Evolutionary conservation across 2,797 vertebrate genomes (phyloP).

Genomic region (Neopelma chrysocephalum): DNA sequence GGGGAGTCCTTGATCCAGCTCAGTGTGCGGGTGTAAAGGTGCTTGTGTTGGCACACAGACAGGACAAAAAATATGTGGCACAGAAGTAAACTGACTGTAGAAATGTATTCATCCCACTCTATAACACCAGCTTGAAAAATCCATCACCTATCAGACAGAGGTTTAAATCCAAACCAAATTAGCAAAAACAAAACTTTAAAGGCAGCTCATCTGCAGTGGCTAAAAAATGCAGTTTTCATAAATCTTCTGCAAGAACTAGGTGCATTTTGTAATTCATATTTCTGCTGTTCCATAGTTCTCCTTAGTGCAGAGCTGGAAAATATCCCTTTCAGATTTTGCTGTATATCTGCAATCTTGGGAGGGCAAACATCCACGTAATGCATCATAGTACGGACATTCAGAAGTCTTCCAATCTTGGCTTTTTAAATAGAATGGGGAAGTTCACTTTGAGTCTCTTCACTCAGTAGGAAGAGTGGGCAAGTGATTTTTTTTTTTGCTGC

Average conservation of each 20-base stretch:
- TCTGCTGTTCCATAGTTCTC: not conserved
- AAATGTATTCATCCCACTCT: not conserved
- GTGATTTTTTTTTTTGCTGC: not conserved
- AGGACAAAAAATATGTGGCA: not conserved
- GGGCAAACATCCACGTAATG: not conserved
- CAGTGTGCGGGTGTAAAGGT: accelerated
- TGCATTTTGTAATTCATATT: not conserved
- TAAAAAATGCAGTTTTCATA: not conserved
- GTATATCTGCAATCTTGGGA: not conserved
- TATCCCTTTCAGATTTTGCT: not conserved
- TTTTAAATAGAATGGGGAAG: not conserved
- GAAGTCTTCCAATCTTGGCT: not conserved
- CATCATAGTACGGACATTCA: not conserved
- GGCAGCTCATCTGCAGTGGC: not conserved
- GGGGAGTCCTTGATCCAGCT: not conserved
- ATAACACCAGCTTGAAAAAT: not conserved
- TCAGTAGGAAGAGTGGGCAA: not conserved
- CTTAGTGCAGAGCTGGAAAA: slow-evolving; percentile 4
- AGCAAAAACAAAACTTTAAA: not conserved
- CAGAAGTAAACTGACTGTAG: not conserved
- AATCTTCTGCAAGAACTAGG: not conserved
- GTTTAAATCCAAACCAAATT: not conserved
- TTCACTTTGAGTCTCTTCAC: not conserved
- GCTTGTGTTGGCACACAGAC: accelerated
- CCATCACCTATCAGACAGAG: not conserved